Base-by-base conservation (phyloP, 1,140 invertebrate genomes). In the Zaprionus gabonicus region DNA sequence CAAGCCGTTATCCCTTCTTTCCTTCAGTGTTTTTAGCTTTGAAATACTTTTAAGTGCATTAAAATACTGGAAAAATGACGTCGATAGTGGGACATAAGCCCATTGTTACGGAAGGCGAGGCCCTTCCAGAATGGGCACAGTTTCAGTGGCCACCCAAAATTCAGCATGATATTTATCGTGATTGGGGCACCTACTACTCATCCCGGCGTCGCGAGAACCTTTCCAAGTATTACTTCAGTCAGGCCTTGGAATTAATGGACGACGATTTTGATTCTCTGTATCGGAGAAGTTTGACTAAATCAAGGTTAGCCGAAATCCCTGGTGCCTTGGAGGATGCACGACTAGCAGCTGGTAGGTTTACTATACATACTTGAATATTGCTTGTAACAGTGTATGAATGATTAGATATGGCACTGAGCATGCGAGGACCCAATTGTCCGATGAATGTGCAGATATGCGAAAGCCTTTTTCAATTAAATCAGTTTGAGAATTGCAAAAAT, bases 121-220 rank as follows among this genome's bases (percentile, higher is more conserved):
- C 74, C 0, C 1, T 81, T 0, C 77, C 76, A 0, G 58, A 46
- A 38, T 92, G 91, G 91, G 44, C 63, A 46, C 82, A 81, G 38
- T 75, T 92, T 3, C 72, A 84, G 13, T 92, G 91, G 91, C 69
- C 59, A 2, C 25, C 69, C 0, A 82, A 92, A 55, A 63, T 81
- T 1, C 71, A 86, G 7, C 91, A 92, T 31, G 55, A 78, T 23
- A 88, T 92, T 17, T 92, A 81, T n/a, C 59, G 80, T 23, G 87
- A 91, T n/a, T 92, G 91, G 91, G 91, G 91, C n/a, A 70, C 64
- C 0, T 92, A 88, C 34, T 92, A 92, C 23, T 82, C 76, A 0
- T 73, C 34, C 2, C 78, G 82, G n/a, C 75, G 80, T 0, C 56
- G 88, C 1, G 71, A 80, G 51, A 91, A 78, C 58, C 80, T 80